Evolutionary conservation across 1,140 invertebrate species (phyloP), one percentile per base, ranked within the genome.

Genomic region (Frieseomelitta varia): DNA sequence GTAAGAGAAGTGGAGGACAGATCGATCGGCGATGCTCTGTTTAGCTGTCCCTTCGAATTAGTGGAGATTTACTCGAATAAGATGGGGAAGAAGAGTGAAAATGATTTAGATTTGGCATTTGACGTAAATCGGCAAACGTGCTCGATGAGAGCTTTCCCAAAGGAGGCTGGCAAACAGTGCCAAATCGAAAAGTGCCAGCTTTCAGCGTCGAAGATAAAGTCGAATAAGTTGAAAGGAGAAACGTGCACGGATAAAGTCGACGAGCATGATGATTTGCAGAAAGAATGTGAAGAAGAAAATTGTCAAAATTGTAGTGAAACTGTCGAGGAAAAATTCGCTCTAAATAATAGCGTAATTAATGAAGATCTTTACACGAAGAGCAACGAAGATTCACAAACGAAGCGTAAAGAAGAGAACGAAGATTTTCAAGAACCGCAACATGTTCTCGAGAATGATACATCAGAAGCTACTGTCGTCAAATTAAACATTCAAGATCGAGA

Each of bases 21-120:
- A 67, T 12, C 3, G 12, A 34, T 71, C 0, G 75, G 39, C 3
- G 55, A 53, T 10, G 10, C 27, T n/a, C 19, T 53, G 21, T 17
- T 71, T 0, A 61, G 4, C 21, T 55, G 47, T 69, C 81, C 81
- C 0, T n/a, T 84, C 14, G 67, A 84, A 51, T 53, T 79, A n/a
- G 56, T 78, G 3, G 67, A 82, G 11, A 75, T 82, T 51, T 82
- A 76, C 27, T 55, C 74, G 4, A 65, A 15, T 15, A 58, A 51
- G 10, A 84, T 63, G 39, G 39, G 34, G 12, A 82, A 8, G 8
- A 71, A 8, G 1, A 4, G 1, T 19, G n/a, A 24, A 11, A 53
- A 27, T n/a, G 15, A 51, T 53, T 58, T 34, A 0, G 11, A n/a
- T 12, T 6, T 12, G 30, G 4, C 0, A 1, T 12, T 12, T 17